Conservation (phyloP, 2,113 vertebrate species). For the Oceanites oceanicus region DNA sequence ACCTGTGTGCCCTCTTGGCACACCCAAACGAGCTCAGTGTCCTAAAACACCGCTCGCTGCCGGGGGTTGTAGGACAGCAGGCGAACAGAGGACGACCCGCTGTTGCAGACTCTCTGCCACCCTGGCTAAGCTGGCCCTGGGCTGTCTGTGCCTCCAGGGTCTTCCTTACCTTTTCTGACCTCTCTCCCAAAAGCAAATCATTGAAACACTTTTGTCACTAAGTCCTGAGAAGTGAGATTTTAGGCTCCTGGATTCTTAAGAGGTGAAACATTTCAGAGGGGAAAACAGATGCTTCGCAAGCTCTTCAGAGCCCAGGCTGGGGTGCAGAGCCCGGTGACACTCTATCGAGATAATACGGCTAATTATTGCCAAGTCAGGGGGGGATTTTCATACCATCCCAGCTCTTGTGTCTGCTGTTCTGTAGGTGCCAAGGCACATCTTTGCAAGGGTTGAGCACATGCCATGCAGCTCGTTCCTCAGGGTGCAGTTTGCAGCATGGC, state of each 20-base stretch:
- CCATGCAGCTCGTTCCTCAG: background rate
- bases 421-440: background rate
- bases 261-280: background rate
- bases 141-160: background rate
- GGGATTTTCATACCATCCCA: background rate
- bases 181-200: background rate
- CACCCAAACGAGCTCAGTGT: background rate
- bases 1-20: background rate
- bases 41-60: background rate
- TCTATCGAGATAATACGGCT: too few species aligned
- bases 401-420: background rate
- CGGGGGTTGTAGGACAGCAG: rapidly evolving
- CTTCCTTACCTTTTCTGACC: background rate
- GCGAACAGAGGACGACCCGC: background rate
- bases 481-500: background rate
- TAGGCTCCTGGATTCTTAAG: background rate
- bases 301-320: background rate
- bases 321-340: background rate
- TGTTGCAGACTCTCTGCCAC: rapidly evolving
- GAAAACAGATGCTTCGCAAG: too few species aligned
- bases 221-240: background rate
- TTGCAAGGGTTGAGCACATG: too few species aligned
- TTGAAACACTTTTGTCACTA: background rate
- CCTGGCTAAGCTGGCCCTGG: background rate
- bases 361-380: background rate